Base-by-base conservation (phyloP, 2,113 vertebrate genomes). In the Todiramphus saurophagus region DNA sequence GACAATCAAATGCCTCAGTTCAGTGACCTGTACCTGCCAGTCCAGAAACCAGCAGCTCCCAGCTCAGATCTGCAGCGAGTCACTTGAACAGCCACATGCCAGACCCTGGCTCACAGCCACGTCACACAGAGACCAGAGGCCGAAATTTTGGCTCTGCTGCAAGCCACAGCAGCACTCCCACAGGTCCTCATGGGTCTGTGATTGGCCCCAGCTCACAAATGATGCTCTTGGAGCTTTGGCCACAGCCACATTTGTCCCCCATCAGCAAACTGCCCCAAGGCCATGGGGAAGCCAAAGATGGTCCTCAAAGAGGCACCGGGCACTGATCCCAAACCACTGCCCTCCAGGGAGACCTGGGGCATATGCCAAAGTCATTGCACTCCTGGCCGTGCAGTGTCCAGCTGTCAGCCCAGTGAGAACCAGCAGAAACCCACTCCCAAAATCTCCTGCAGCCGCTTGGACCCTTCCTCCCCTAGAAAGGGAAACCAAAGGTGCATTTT, bases 111-210 rank as follows among this genome's bases (percentile, higher is more conserved):
- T 63, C 39, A 24, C 0, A 2, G 43, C 62, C 82, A 70, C 6
- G 1, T 46, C 78, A 37, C 43, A 2, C 44, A 48, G 50, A 51
- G 16, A n/a, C 25, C 25, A 31, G n/a, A 68, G 46, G 21, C 23
- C 81, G 66, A 44, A 23, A n/a, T 76, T n/a, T 44, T 62, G 88
- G 35, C 83, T 77, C 50, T 67, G 18, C 20, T 44, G 68, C 20
- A 69, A 93, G 18, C 59, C 69, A 24, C 1, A 0, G 59, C 59
- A 66, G 11, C 31, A 23, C 53, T 81, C 63, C 73, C 16, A 4
- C 46, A 0, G 0, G 2, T 63, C 58, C 63, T 1, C 46, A 11
- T 2, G 7, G 23, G n/a, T 16, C 46, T 2, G 0, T 18, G 21
- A 25, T 39, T 68, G 21, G 9, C 28, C 39, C 19, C 10, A 24